Evolutionary conservation across 2,797 vertebrate species (phyloP).

Genomic region (Neosilurus mollespiculum): DNA sequence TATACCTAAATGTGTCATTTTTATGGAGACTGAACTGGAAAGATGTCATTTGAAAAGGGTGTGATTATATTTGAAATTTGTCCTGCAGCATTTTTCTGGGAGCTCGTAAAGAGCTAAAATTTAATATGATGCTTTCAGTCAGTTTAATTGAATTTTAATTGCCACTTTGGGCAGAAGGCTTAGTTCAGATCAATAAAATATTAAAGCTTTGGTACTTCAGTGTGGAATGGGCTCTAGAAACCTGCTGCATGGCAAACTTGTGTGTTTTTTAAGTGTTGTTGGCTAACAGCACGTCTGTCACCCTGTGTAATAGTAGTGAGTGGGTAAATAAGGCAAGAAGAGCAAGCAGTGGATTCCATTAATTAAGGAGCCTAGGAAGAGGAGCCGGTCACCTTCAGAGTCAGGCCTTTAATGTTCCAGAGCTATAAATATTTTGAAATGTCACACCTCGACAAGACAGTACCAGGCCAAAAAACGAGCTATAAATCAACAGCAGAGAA

Average conservation of each 20-base stretch:
- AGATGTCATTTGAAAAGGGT: conserved; percentile 99
- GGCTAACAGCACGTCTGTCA: conserved; percentile 73
- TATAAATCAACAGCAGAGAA: conserved; percentile 90
- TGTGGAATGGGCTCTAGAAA: conserved; percentile 77
- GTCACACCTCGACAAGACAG: conserved; percentile 97
- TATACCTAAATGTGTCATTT: conserved; percentile 99
- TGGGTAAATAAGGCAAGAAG: conserved; percentile 86
- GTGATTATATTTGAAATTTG: conserved; percentile 98
- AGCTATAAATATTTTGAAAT: conserved; percentile 99
- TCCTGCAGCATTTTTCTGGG: conserved; percentile 98
- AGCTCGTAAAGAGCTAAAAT: conserved; percentile 99
- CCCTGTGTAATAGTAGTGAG: conserved; percentile 74
- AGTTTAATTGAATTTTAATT: conserved; percentile 99
- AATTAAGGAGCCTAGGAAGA: conserved; percentile 89
- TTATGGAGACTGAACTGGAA: conserved; percentile 97
- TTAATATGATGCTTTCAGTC: conserved; percentile 99
- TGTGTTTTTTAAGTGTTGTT: conserved; percentile 77
- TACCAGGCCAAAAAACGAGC: conserved; percentile 83
- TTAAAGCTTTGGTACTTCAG: conserved; percentile 94
- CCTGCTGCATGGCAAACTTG: conserved; percentile 55
- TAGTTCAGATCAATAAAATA: conserved; percentile 99
- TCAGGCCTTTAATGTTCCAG: conserved; percentile 96
- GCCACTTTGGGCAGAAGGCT: conserved; percentile 99
- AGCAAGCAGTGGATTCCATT: conserved; percentile 85
- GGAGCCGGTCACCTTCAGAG: conserved; percentile 98